Percentiles rank a stretch among this genome's conserved stretches.
These are phyloP conservation scores for Amphiura filiformis DNA, from an alignment of 35 echinoderm and acorn worm species.

Conservation along the genomic window DNA sequence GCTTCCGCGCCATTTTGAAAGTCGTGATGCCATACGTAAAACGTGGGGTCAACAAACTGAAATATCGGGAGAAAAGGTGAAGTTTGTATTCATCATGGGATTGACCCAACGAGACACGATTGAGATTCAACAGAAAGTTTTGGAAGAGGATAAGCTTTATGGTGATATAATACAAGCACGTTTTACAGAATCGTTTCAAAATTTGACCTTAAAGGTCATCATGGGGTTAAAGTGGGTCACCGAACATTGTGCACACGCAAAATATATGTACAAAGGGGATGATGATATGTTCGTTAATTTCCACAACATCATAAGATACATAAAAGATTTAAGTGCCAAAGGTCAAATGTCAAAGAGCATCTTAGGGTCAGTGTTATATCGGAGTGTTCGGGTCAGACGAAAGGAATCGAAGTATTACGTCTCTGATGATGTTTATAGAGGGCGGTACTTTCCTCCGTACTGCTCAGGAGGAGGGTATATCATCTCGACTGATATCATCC, in stretches of 20 bases:
- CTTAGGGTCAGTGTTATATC: slow-evolving; percentile 54
- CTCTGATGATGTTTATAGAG: slow-evolving; percentile 62
- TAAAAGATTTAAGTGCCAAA: slow-evolving; percentile 29
- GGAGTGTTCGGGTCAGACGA: slow-evolving; percentile 52
- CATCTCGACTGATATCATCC: slow-evolving; percentile 76
- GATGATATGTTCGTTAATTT: slow-evolving; percentile 98
- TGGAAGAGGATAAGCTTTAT: slow-evolving; percentile 71
- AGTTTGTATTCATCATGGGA: slow-evolving; percentile 81
- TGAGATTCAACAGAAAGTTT: slow-evolving; percentile 64
- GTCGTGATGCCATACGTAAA: slow-evolving; percentile 69
- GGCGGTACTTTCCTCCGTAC: slow-evolving; percentile 89
- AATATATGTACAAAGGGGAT: slow-evolving; percentile 91
- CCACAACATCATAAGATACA: slow-evolving; percentile 64
- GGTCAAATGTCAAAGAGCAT: slow-evolving; percentile 53
- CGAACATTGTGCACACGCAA: slow-evolving; percentile 65
- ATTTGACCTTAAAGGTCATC: slow-evolving; percentile 85
- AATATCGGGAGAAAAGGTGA: slow-evolving; percentile 37
- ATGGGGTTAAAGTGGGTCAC: slow-evolving; percentile 79
- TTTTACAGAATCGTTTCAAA: slow-evolving; percentile 78
- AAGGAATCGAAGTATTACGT: slow-evolving; percentile 82
- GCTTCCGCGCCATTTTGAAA: slow-evolving; percentile 71
- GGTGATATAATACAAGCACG: slow-evolving; percentile 81
- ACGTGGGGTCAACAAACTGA: slow-evolving; percentile 69
- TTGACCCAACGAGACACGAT: slow-evolving; percentile 65
- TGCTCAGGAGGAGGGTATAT: slow-evolving; percentile 90